These are phyloP conservation scores for Orycteropus afer DNA, from an alignment of 2,113 vertebrate genomes.

Conservation along the genomic window DNA sequence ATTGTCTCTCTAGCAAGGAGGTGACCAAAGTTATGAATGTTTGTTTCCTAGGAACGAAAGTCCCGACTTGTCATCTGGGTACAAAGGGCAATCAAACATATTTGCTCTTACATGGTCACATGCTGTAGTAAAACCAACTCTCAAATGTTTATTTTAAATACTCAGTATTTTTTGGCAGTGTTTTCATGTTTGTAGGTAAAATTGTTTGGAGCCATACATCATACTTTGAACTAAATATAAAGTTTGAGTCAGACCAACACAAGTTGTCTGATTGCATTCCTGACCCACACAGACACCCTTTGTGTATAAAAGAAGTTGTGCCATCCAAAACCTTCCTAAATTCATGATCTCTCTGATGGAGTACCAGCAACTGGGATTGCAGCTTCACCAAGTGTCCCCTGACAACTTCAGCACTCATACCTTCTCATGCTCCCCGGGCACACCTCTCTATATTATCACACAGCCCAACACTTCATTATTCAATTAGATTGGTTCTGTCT, in stretches of 20 bases:
- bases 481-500: background rate
- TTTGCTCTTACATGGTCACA: background rate
- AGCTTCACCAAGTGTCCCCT: background rate
- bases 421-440: background rate
- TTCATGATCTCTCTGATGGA: background rate
- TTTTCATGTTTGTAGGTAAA: conserved; percentile 29
- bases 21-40: background rate
- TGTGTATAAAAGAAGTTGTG: background rate
- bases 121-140: background rate
- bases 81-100: background rate
- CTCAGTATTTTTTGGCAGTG: background rate
- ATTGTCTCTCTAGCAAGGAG: conserved; percentile 42
- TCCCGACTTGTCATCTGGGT: conserved; percentile 38
- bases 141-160: conserved; percentile 36
- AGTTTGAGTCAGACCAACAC: conserved; percentile 40
- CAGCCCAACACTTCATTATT: background rate
- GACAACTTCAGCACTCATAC: background rate
- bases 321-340: conserved; percentile 4
- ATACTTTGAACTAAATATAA: conserved; percentile 45
- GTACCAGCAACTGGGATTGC: background rate
- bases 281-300: conserved; percentile 50
- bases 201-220: conserved; percentile 49
- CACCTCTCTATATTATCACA: background rate
- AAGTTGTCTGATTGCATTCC: conserved; percentile 58
- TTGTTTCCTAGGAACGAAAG: conserved; percentile 52